Evolutionary conservation across 2,113 vertebrate genomes (phyloP).

Genomic region (Labeo catla): DNA sequence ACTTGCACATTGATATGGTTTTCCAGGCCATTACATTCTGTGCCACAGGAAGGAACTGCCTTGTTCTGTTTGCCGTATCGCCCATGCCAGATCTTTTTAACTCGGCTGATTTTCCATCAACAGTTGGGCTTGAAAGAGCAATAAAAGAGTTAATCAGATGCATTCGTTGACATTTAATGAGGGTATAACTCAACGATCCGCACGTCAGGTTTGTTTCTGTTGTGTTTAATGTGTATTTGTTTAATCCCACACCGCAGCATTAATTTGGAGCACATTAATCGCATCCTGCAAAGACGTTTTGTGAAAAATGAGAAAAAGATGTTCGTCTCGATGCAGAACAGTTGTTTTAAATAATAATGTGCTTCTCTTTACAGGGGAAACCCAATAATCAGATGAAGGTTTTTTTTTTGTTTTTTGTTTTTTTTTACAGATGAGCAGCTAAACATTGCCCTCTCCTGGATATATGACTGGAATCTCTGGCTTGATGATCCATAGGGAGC

Average conservation of each 20-base stretch:
- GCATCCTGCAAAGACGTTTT: slow-evolving; percentile 40
- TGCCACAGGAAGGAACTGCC: slow-evolving; percentile 47
- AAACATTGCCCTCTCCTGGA: slow-evolving; percentile 61
- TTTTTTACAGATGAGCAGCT: slow-evolving; percentile 42
- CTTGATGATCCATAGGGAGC: neutral
- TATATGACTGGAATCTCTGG: neutral
- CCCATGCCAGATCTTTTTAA: slow-evolving; percentile 33
- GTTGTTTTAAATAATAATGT: slow-evolving; percentile 31
- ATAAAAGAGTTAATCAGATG: slow-evolving; percentile 49
- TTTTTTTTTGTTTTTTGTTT: too few species aligned
- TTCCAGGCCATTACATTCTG: slow-evolving; percentile 51
- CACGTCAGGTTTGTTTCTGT: neutral
- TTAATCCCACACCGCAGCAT: slow-evolving; percentile 4
- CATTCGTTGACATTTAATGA: slow-evolving; percentile 44
- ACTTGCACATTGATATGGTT: slow-evolving; percentile 51
- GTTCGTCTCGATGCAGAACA: slow-evolving; percentile 15
- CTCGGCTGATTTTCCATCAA: slow-evolving; percentile 33
- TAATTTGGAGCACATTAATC: slow-evolving; percentile 23
- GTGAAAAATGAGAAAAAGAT: slow-evolving; percentile 18
- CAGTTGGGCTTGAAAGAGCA: slow-evolving; percentile 34
- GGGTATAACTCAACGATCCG: slow-evolving; percentile 26
- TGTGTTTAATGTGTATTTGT: slow-evolving; percentile 22
- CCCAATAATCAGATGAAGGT: neutral
- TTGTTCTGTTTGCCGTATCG: slow-evolving; percentile 50
- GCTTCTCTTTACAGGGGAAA: slow-evolving; percentile 22